Evolutionary conservation across 2,888 invertebrate species (phyloP).

Genomic region (Magallana nippona): DNA sequence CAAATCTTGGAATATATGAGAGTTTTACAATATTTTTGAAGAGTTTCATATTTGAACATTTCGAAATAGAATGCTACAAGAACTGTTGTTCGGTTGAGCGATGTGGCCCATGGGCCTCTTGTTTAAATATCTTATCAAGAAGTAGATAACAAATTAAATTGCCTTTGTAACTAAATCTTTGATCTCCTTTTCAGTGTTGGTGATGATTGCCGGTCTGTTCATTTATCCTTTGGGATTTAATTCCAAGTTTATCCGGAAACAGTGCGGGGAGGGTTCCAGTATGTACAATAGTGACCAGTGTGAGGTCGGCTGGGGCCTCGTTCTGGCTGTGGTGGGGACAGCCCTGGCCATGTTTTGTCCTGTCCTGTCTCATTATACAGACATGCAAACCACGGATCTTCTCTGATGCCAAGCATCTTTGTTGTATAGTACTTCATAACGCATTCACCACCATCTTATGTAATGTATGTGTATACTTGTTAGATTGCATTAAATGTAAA

Average conservation of each 20-base stretch:
- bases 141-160: no score
- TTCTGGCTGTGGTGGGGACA: conserved; percentile 79
- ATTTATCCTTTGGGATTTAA: conserved; percentile 80
- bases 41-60: no score
- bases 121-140: no score
- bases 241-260: conserved; percentile 78
- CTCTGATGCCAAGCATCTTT: conserved; percentile 34
- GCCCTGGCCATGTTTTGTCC: conserved; percentile 80
- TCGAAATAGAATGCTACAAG: no score
- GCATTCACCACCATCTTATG: background rate
- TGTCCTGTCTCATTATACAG: conserved; percentile 74
- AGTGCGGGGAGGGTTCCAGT: conserved; percentile 75
- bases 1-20: no score
- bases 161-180: background rate
- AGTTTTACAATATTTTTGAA: no score
- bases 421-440: background rate
- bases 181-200: conserved; percentile 77
- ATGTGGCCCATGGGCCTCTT: no score
- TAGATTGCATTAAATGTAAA: background rate
- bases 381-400: conserved; percentile 51
- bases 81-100: no score
- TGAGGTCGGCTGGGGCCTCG: conserved; percentile 80
- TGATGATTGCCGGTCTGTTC: conserved; percentile 79
- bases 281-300: conserved; percentile 78
- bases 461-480: background rate